Base-by-base conservation (phyloP, 2,113 vertebrate species). In the Larimichthys crocea region DNA sequence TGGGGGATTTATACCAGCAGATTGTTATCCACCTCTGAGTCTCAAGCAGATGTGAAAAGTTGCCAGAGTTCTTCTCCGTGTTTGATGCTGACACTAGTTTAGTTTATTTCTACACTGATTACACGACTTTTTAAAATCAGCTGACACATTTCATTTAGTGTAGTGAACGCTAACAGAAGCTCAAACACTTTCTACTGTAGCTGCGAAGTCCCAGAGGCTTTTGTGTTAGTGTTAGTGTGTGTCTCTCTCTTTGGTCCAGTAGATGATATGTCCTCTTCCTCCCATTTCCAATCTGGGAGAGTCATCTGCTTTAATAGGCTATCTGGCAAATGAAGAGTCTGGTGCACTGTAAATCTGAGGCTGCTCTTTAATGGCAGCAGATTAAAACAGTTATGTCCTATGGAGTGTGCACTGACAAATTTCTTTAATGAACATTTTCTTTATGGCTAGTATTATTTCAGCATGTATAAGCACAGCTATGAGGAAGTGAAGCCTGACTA, bases 361-460 rank as follows among this genome's bases (percentile, higher is more conserved):
- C 86, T 71, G 84, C 89, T 90, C 91, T 93, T 40, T 95, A 95
- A 95, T 92, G 92, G 91, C 91, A 85, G 87, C 90, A 91, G 92
- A 95, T 95, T 94, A 94, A 94, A 95, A 93, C 94, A 79, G 92
- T 94, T 94, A 94, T 94, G 92, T 94, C 92, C 94, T 87, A 89
- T 85, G 91, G 91, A 91, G 89, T 92, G 88, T 94, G 92, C 92
- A 79, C 90, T 93, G 94, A 94, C 94, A 95, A 94, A 95, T 95
- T 94, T 86, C 88, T 94, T 92, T 95, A 94, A 95, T 95, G 91
- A 95, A 94, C 90, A 87, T 88, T 91, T 92, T 91, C 92, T 95
- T 96, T 94, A 94, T 92, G 90, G 78, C 82, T 62, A 62, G 86
- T 92, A 92, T 94, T 94, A 93, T 92, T 91, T 92, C 90, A 92